phyloP scores from a whole-genome alignment of 2,888 invertebrate species.

The Scrobipalpa costella region DNA sequence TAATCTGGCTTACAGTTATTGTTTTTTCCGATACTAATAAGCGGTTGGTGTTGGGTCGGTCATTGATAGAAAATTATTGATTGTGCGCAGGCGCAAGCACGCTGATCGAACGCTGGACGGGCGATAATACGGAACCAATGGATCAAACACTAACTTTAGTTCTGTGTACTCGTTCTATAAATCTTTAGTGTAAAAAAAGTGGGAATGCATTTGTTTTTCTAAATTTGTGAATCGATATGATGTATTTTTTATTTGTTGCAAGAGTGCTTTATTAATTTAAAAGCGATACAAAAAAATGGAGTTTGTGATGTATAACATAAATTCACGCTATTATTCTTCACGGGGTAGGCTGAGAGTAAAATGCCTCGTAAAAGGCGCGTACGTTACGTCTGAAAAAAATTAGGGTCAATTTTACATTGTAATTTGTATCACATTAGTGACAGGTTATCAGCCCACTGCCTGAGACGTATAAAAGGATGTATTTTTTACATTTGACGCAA shows the following conservation, averaged over 20 bases:
- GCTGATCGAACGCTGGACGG: conserved; percentile 41
- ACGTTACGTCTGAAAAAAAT: no score
- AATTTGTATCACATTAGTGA: no score
- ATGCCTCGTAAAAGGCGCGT: no score
- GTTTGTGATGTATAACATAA: no score
- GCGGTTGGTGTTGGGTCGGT: conserved; percentile 60
- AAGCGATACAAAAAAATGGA: no score
- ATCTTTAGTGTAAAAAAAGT: neutral
- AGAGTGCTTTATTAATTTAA: no score
- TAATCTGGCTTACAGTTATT: conserved; percentile 70
- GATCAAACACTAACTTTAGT: conserved; percentile 21
- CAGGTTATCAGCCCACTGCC: no score
- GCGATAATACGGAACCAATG: conserved; percentile 39
- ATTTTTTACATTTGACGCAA: no score
- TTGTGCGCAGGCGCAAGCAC: conserved; percentile 37
- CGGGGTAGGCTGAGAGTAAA: no score
- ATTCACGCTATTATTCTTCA: no score
- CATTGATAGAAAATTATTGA: conserved; percentile 79
- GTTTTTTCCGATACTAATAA: conserved; percentile 75
- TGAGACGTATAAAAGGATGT: no score
- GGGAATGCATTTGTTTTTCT: neutral
- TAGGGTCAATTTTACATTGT: no score
- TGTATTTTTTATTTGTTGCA: neutral
- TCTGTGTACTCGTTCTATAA: neutral
- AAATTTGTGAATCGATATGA: neutral